A percentile compares a stretch with the other conserved stretches of the same genome.
These are phyloP conservation scores for Eumerus sabulonum DNA, from an alignment of 2,888 invertebrate species.

Conservation along the genomic window DNA sequence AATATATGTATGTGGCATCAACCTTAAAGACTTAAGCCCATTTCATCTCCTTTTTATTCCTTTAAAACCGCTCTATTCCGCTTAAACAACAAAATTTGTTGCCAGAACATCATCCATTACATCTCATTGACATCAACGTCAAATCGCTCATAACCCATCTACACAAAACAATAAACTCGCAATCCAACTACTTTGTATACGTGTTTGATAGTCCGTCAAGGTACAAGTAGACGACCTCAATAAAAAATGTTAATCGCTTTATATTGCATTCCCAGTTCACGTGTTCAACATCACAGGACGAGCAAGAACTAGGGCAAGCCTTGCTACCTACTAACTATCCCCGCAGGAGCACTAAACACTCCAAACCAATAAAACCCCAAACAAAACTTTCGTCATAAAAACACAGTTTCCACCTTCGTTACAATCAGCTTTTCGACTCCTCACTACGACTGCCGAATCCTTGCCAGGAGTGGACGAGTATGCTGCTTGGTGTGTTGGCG, in stretches of 20 bases:
- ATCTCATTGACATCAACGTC: neutral
- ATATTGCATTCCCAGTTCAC: conserved; percentile 44
- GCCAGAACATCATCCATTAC: too few species aligned
- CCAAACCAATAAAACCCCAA: conserved; percentile 44
- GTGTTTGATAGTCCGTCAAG: conserved; percentile 33
- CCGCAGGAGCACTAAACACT: conserved; percentile 58
- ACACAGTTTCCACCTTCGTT: conserved; percentile 59
- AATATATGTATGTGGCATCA: too few species aligned
- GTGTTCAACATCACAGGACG: conserved; percentile 42
- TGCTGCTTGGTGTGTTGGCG: conserved; percentile 29
- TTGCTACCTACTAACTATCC: conserved; percentile 27
- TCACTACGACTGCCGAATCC: conserved; percentile 21
- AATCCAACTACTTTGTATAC: conserved; percentile 28
- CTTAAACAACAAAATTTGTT: too few species aligned
- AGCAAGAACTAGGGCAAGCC: conserved; percentile 48
- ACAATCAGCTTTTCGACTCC: neutral
- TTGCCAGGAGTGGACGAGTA: neutral
- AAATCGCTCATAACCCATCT: conserved; percentile 8
- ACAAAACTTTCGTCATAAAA: conserved; percentile 60
- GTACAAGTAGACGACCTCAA: conserved; percentile 25
- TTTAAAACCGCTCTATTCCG: neutral
- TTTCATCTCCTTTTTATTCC: neutral
- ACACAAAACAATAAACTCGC: conserved; percentile 31
- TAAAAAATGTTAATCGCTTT: conserved; percentile 47
- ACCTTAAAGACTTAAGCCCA: neutral